Evolutionary conservation across 2,797 vertebrate genomes (phyloP), one percentile per base, ranked within the genome.

Genomic region (Girardinus metallicus): DNA sequence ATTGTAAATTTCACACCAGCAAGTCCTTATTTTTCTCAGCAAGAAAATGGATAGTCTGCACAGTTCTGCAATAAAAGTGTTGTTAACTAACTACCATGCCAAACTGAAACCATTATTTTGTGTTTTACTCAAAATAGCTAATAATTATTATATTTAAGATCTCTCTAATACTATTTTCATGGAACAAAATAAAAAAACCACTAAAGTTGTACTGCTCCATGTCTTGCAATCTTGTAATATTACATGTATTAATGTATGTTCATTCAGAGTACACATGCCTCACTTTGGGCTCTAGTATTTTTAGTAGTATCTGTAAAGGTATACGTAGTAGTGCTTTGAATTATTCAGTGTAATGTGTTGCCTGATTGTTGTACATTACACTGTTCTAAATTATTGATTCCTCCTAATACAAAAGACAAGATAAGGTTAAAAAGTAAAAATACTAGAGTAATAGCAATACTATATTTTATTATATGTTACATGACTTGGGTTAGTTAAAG

Each of bases 321-420:
- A 81, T 11, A 74, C 34, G 31, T 41, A 62, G 36, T 46, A 70
- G n/a, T 78, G 66, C 34, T n/a, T 85, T 81, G 31, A 62, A 83
- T 85, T 79, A 78, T 88, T 86, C 47, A 86, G 2, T 36, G 4
- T 53, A 75, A 3, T 11, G 36, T 60, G 43, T 68, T 43, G 5
- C 34, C 3, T 29, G 23, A 5, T 36, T 62, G 15, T 12, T 82
- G 31, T n/a, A 9, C 49, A 18, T 57, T 13, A 36, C 1, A 1
- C 71, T 57, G 44, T 39, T 82, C 9, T 73, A 15, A 68, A 77
- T 43, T 62, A 62, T 34, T 10, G 4, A 68, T 78, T 41, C 31
- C 6, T 18, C 7, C 46, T 51, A 36, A 47, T 7, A 18, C 78
- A 82, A 23, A 71, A 60, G 26, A 31, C 12, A n/a, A 31, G 7